These are phyloP conservation scores for Bombus soroeensis DNA, from an alignment of 1,140 invertebrate species.

Conservation along the genomic window DNA sequence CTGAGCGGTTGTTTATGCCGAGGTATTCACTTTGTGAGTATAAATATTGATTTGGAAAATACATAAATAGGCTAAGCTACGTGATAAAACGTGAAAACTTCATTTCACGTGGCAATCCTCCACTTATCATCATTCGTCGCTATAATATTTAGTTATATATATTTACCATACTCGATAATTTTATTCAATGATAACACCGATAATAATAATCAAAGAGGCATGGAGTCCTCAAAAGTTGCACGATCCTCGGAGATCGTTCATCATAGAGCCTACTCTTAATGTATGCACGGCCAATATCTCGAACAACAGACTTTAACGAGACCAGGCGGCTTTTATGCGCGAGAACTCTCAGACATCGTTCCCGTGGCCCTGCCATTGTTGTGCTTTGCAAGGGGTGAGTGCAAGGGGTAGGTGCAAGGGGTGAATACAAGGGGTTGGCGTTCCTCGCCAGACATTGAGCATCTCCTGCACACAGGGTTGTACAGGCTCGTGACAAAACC, in stretches of 20 bases:
- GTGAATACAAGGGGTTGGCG: neutral
- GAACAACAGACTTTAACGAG: conserved; percentile 49
- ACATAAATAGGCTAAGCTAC: neutral
- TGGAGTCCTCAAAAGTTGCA: neutral
- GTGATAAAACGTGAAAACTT: neutral
- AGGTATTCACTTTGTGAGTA: too few relatives aligned
- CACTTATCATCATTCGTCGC: too few relatives aligned
- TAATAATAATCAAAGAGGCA: neutral
- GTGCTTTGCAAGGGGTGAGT: neutral
- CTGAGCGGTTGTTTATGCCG: neutral
- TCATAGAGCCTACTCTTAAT: conserved; percentile 12
- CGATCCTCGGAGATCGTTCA: conserved; percentile 7
- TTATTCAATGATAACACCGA: neutral
- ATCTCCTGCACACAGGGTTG: neutral
- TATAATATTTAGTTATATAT: too few relatives aligned
- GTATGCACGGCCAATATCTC: conserved; percentile 33
- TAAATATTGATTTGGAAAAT: neutral
- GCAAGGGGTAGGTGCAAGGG: too few relatives aligned
- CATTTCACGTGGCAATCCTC: neutral
- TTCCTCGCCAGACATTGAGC: conserved; percentile 24
- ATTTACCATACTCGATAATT: neutral
- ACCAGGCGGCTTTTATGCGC: conserved; percentile 34
- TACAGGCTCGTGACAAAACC: conserved; percentile 38
- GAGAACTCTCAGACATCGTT: conserved; percentile 44
- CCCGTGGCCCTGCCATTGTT: conserved; percentile 37